Base-by-base conservation (phyloP, 1,140 invertebrate species). In the Bombus ignitus region DNA sequence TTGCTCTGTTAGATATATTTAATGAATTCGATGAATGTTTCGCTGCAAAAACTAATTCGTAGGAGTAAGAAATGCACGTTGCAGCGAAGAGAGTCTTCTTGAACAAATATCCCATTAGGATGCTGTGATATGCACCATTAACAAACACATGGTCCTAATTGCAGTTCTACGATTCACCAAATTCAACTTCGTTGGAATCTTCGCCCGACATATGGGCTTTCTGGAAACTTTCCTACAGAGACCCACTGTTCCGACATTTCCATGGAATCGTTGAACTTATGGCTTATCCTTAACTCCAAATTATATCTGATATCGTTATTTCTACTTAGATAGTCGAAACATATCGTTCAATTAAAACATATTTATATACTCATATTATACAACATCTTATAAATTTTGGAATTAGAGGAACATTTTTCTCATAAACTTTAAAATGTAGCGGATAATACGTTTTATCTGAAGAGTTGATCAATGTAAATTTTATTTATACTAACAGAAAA, bases 111-210 rank as follows among this genome's bases (percentile, higher is more conserved):
- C 62, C 77, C 84, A 86, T 88, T 82, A 86, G 65, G 39, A 35
- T 65, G 57, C 42, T 68, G 59, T 62, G 72, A 86, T 68, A 70
- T 77, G 87, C 83, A 68, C 79, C 74, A 88, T 89, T 89, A 88
- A 86, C 77, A 86, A 86, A 86, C 88, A 89, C 77, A 13, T 89
- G 88, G 78, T 35, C 73, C 81, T 78, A 88, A 88, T 89, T 86
- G 81, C 88, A 82, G 66, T 62, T 77, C 86, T 76, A 73, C 76
- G 77, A 65, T 80, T 47, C 39, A 65, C 83, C 75, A 71, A 47
- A 82, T 86, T 59, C 83, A n/a, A 68, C n/a, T 35, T 86, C 88
- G 68, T 35, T 62, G 87, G 78, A 88, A 87, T 87, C 59, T 70
- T 53, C n/a, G 68, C 28, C 32, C 37, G 68, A 81, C 88, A 87